These are phyloP conservation scores for Paedocypris micromegethes DNA, from an alignment of 2,797 vertebrate genomes.

Conservation along the genomic window DNA sequence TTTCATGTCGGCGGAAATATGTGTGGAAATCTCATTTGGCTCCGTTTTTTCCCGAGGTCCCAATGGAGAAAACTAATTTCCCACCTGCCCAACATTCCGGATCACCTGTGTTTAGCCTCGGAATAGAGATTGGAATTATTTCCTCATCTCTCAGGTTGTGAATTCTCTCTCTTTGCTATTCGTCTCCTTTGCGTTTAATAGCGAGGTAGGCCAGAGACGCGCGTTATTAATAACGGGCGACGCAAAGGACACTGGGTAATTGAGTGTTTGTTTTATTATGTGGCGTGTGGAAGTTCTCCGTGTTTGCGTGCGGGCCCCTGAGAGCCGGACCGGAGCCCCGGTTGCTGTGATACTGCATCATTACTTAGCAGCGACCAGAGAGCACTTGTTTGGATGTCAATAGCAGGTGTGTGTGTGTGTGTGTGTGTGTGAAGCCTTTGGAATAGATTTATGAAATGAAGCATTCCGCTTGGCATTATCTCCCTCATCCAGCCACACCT, in stretches of 20 bases:
- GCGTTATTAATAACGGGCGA: slow-evolving; percentile 55
- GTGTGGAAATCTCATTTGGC: slow-evolving; percentile 48
- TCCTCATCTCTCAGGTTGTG: slow-evolving; percentile 59
- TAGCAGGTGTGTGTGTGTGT: slow-evolving; percentile 31
- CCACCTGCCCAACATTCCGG: slow-evolving; percentile 39
- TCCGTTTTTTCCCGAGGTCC: slow-evolving; percentile 46
- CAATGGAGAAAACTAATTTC: slow-evolving; percentile 52
- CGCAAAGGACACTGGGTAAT: slow-evolving; percentile 68
- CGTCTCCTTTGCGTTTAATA: slow-evolving; percentile 52
- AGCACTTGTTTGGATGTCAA: slow-evolving; percentile 33
- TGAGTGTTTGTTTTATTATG: slow-evolving; percentile 70
- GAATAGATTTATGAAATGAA: slow-evolving; percentile 98
- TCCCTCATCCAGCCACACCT: slow-evolving; percentile 88
- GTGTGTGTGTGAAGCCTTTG: slow-evolving; percentile 53
- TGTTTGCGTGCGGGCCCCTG: slow-evolving; percentile 63
- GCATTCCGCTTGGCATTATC: slow-evolving; percentile 95
- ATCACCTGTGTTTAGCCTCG: slow-evolving; percentile 45
- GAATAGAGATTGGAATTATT: slow-evolving; percentile 53
- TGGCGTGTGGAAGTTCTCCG: slow-evolving; percentile 68
- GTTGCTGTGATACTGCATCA: slow-evolving; percentile 80
- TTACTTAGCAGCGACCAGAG: slow-evolving; percentile 61
- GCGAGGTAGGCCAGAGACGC: slow-evolving; percentile 22
- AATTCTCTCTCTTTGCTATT: slow-evolving; percentile 39
- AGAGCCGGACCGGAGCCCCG: slow-evolving; percentile 63
- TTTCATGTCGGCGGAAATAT: slow-evolving; percentile 41